Base-by-base conservation (phyloP, 2,888 invertebrate genomes). In the Caenorhabditis zanzibari region DNA sequence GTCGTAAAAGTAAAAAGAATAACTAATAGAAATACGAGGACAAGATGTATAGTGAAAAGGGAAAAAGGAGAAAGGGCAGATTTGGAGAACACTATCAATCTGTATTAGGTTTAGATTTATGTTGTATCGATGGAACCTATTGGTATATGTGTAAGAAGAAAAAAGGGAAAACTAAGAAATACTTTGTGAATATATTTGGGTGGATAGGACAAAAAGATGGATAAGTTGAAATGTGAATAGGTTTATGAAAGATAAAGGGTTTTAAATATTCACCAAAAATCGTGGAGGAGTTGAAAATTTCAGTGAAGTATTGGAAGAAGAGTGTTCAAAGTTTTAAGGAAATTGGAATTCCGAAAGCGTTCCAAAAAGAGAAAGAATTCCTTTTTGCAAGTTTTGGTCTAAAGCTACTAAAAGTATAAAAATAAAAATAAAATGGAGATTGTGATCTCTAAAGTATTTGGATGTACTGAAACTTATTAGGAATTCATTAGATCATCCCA, bases 161-260 rank as follows among this genome's bases (percentile, higher is more conserved):
- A 22, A 32, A 66, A 35, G 12, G 7, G 38, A 68, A 38, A 9
- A 22, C 38, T 14, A 68, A 68, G 54, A 41, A 41, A 61, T 28
- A 71, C 63, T 71, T 64, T 69, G 71, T 79, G 79, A 79, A 79
- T 79, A 79, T 79, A 79, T 79, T 79, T 79, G 56, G 59, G 10
- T 47, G 5, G 14, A 47, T n/a, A 38, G 14, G 28, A 41, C 28
- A 47, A 58, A 32, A 38, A 22, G 54, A 35, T 35, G 64, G 66
- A 28, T 24, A 68, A 41, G 47, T 58, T 28, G 61, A 52, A 44
- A 61, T n/a, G 22, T 47, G 56, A 22, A 58, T 54, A 44, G 24
- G 44, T 19, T 19, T 16, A 58, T 26, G 38, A 22, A n/a, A 38
- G 22, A 19, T 7, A 19, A 19, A 19, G 2, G 2, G 47, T n/a